These are phyloP conservation scores for Amblyjoppa fuscipennis DNA, from an alignment of 2,888 invertebrate species.

Conservation along the genomic window DNA sequence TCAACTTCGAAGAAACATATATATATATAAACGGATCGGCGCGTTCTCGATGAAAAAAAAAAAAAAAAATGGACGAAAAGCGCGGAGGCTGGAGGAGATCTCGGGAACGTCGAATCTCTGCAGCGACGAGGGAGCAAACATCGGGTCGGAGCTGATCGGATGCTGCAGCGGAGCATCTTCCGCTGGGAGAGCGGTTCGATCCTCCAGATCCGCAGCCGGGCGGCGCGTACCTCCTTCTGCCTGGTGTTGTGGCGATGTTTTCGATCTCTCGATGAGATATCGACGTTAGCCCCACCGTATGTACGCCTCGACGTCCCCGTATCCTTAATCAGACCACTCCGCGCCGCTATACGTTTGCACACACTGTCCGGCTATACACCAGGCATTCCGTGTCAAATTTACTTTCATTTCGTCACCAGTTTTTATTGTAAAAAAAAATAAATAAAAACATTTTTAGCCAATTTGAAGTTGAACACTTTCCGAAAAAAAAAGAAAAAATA, in stretches of 20 bases:
- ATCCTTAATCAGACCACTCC: slow-evolving; percentile 70
- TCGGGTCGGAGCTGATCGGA: slow-evolving; percentile 37
- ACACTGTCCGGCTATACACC: slow-evolving; percentile 46
- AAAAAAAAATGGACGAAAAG: background rate
- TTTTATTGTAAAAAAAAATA: background rate
- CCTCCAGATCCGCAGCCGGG: slow-evolving; percentile 16
- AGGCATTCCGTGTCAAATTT: slow-evolving; percentile 23
- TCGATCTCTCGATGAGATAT: slow-evolving; percentile 68
- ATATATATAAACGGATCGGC: background rate
- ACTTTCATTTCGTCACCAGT: background rate
- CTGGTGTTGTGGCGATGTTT: slow-evolving; percentile 62
- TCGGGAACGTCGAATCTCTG: slow-evolving; percentile 46
- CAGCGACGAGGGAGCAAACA: slow-evolving; percentile 53
- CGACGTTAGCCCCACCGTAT: slow-evolving; percentile 60
- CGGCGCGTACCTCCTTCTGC: slow-evolving; percentile 17
- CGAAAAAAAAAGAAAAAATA: background rate
- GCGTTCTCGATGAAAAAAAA: background rate
- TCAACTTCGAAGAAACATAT: too few relatives aligned
- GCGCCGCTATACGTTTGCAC: slow-evolving; percentile 13
- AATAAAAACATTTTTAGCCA: background rate
- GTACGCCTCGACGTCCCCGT: slow-evolving; percentile 63
- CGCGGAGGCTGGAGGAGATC: slow-evolving; percentile 10
- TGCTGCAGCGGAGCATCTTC: slow-evolving; percentile 24
- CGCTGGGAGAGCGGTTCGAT: slow-evolving; percentile 26
- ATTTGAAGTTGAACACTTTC: background rate